phyloP scores from a whole-genome alignment of 2,113 vertebrate species.

The Atlantisia rogersi region DNA sequence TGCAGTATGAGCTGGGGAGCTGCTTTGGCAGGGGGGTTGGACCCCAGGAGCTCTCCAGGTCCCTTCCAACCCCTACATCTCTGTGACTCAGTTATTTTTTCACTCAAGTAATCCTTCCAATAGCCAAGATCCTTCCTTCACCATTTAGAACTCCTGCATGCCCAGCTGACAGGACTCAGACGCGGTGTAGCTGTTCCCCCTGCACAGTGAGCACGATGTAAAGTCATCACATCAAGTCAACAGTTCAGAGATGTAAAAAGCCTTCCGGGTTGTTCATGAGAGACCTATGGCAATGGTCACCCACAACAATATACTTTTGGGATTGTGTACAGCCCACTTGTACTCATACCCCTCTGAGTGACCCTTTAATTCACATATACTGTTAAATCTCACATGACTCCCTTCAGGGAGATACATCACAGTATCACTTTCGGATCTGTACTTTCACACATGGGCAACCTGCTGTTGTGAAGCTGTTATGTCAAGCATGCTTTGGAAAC shows the following conservation, averaged over 20 bases:
- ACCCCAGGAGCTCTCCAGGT: no score
- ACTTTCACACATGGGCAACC: neutral
- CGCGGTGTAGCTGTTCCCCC: neutral
- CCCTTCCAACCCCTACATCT: no score
- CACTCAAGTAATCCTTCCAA: neutral
- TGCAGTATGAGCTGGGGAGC: no score
- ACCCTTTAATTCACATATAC: slow-evolving; percentile 17
- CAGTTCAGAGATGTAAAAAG: slow-evolving; percentile 10
- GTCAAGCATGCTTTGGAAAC: neutral
- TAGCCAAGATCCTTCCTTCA: slow-evolving; percentile 1
- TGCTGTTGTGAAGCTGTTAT: neutral
- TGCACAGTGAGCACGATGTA: slow-evolving; percentile 1
- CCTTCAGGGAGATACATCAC: neutral
- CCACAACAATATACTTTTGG: neutral
- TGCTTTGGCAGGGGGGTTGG: no score
- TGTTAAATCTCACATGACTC: neutral
- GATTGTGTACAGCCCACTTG: neutral
- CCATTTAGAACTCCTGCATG: neutral
- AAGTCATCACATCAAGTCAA: neutral
- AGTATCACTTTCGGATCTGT: slow-evolving; percentile 16
- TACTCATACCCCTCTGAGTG: neutral
- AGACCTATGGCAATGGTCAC: slow-evolving; percentile 39
- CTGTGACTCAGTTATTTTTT: neutral
- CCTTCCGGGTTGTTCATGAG: slow-evolving; percentile 29
- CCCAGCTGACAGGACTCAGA: neutral